Base-by-base conservation (phyloP, 2,888 invertebrate species). In the Pedicia rivosa region DNA sequence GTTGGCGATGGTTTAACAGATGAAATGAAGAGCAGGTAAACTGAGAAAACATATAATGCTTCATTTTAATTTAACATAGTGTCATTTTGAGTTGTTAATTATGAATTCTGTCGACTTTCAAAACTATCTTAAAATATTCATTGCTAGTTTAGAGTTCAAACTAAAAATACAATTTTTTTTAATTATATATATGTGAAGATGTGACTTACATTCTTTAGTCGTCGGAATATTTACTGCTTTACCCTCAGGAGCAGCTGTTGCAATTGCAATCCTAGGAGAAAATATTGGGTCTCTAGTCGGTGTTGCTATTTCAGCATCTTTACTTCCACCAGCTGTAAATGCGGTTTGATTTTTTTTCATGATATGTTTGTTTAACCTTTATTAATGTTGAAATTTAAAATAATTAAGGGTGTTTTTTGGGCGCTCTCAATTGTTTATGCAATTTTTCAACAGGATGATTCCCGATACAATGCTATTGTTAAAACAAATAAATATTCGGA, bases 261-360 rank as follows among this genome's bases (percentile, higher is more conserved):
- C 82, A 1, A 59, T 83, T 33, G 78, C 79, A 2, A 69, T 83
- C 9, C 59, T 84, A n/a, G 79, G 81, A 24, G 80, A 79, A 38
- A 79, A 83, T 56, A 71, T 78, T 4, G 77, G 79, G 1, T 81
- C 81, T 1, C 59, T 83, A 6, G 81, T 82, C 1, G 83, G 83
- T 4, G 83, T 83, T 5, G 83, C 83, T 4, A 83, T 84, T 47
- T 83, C 83, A 0, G 81, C 81, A 0, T 81, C 83, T 0, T 56
- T 84, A 12, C 60, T 83, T 39, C 83, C 83, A 1, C 82, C 84
- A 3, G 80, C 81, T 36, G 82, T 83, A 2, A 83, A 84, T 60
- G 74, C 80, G 41, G n/a, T n/a, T n/a, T n/a, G n/a, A n/a, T n/a
- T n/a, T n/a, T n/a, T n/a, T n/a, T n/a, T n/a, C 80, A 74, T 49